Evolutionary conservation across 2,888 invertebrate genomes (phyloP).

Genomic region (Euproctis similis): DNA sequence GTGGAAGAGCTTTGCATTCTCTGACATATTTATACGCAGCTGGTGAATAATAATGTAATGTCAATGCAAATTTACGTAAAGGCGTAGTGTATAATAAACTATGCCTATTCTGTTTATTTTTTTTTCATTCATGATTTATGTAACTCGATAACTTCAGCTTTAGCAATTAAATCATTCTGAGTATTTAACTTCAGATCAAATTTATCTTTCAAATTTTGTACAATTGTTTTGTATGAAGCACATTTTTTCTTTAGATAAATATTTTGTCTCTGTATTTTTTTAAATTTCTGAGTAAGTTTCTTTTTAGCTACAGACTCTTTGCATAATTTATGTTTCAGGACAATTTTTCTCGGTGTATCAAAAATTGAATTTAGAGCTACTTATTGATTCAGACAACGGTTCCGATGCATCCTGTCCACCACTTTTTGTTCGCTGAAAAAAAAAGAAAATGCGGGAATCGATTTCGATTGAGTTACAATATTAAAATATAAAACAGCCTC

Average conservation of each 20-base stretch:
- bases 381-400: no score
- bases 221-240: not conserved
- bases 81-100: not conserved
- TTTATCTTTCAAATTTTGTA: slow-evolving; percentile 1
- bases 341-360: slow-evolving; percentile 2
- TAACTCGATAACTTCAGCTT: slow-evolving; percentile 1
- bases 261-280: slow-evolving; percentile 1
- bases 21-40: slow-evolving; percentile 10
- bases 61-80: not conserved
- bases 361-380: slow-evolving; percentile 1
- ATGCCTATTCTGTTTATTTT: no score
- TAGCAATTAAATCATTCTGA: not conserved
- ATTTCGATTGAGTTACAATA: no score
- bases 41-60: slow-evolving; percentile 13
- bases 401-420: no score
- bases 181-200: not conserved
- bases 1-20: slow-evolving; percentile 8
- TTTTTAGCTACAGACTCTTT: slow-evolving; percentile 1
- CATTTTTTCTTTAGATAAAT: not conserved
- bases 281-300: not conserved
- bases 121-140: no score
- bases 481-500: no score
- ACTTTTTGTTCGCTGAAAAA: no score
- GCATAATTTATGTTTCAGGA: slow-evolving; percentile 1
- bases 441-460: no score